phyloP scores from a whole-genome alignment of 1,140 invertebrate genomes.

The Rhagoletis pomonella region DNA sequence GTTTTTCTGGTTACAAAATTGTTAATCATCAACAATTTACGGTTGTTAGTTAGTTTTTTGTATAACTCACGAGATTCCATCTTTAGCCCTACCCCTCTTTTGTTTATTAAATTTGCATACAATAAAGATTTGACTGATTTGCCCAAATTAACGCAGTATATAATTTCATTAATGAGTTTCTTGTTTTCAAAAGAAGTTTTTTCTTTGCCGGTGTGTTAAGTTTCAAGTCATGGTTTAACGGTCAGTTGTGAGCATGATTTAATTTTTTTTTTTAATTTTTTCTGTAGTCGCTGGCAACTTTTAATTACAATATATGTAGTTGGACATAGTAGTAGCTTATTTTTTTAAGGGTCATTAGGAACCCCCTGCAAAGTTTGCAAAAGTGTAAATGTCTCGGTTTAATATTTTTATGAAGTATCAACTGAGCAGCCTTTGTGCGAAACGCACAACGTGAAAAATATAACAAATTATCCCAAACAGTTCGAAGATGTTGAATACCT shows the following conservation, averaged over 20 bases:
- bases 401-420: too few relatives aligned
- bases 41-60: neutral
- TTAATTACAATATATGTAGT: neutral
- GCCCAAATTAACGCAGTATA: constrained; percentile 30
- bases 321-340: too few relatives aligned
- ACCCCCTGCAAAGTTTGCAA: too few relatives aligned
- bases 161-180: neutral
- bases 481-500: too few relatives aligned
- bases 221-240: neutral
- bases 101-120: neutral
- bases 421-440: too few relatives aligned
- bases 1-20: neutral
- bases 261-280: neutral
- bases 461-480: too few relatives aligned
- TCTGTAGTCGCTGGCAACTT: neutral
- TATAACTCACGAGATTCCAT: neutral
- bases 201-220: too few relatives aligned
- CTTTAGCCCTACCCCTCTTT: neutral
- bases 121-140: constrained; percentile 26
- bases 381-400: too few relatives aligned
- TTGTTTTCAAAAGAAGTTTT: neutral
- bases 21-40: neutral
- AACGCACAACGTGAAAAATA: too few relatives aligned
- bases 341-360: too few relatives aligned
- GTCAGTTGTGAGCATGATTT: neutral